phyloP scores from a whole-genome alignment of 2,797 vertebrate species.

The Malacoctenus gilli region DNA sequence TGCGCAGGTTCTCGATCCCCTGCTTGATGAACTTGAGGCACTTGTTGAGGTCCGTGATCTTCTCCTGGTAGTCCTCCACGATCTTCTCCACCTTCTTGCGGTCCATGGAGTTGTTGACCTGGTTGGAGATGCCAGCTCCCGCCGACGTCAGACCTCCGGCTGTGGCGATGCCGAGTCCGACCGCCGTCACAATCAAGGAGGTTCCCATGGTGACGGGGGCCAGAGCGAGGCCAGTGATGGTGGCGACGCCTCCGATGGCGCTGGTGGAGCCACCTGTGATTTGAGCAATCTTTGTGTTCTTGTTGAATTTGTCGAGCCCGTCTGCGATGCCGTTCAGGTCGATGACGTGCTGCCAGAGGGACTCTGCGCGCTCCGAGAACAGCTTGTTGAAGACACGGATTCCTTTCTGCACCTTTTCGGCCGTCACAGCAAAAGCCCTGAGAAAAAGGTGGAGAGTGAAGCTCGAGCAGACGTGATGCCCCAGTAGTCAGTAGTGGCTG shows the following conservation, averaged over 20 bases:
- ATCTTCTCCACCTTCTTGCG: slow-evolving; percentile 83
- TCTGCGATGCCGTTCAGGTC: slow-evolving; percentile 80
- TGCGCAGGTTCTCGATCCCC: slow-evolving; percentile 81
- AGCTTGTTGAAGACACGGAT: slow-evolving; percentile 84
- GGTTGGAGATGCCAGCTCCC: slow-evolving; percentile 79
- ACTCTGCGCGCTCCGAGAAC: slow-evolving; percentile 80
- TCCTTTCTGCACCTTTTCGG: slow-evolving; percentile 80
- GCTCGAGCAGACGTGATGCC: too few species aligned
- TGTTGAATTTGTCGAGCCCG: slow-evolving; percentile 81
- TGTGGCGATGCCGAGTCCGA: slow-evolving; percentile 78
- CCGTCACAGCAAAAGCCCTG: slow-evolving; percentile 82
- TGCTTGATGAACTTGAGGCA: slow-evolving; percentile 82
- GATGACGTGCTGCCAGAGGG: slow-evolving; percentile 83
- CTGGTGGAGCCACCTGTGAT: slow-evolving; percentile 83
- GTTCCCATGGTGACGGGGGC: slow-evolving; percentile 80
- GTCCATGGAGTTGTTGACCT: slow-evolving; percentile 81
- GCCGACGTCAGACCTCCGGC: slow-evolving; percentile 81
- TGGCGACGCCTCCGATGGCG: slow-evolving; percentile 79
- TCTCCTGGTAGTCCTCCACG: slow-evolving; percentile 78
- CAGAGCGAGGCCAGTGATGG: slow-evolving; percentile 79
- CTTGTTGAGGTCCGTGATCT: slow-evolving; percentile 81
- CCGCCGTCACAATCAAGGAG: slow-evolving; percentile 79
- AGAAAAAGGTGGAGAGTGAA: too few species aligned
- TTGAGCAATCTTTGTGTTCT: slow-evolving; percentile 82
- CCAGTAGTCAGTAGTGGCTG: too few species aligned